Evolutionary conservation across 2,888 invertebrate species (phyloP).

Genomic region (Oegoconia quadripuncta): DNA sequence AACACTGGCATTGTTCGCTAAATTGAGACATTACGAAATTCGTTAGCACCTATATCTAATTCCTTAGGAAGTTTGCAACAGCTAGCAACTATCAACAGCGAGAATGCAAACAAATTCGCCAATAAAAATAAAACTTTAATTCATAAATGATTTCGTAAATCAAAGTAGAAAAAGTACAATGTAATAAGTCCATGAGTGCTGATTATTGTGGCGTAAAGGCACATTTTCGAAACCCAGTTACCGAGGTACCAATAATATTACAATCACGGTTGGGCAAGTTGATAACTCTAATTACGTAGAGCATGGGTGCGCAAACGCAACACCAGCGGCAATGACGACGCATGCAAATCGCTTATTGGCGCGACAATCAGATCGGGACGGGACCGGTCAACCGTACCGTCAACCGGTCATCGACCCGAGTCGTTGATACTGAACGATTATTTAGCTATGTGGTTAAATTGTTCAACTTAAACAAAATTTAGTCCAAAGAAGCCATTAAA

Average conservation of each 20-base stretch:
- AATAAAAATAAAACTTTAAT: too few species aligned
- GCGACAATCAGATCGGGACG: conserved; percentile 74
- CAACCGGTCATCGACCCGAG: conserved; percentile 59
- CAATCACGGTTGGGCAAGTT: conserved; percentile 35
- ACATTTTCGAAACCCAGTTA: conserved; percentile 20
- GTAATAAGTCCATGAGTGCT: too few species aligned
- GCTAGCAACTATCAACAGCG: too few species aligned
- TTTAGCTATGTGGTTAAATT: too few species aligned
- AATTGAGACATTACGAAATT: conserved; percentile 8
- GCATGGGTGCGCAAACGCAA: conserved; percentile 60
- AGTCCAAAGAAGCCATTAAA: too few species aligned
- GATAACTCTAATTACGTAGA: conserved; percentile 51
- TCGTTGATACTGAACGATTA: conserved; percentile 38
- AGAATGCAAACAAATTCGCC: too few species aligned
- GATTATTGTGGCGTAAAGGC: too few species aligned
- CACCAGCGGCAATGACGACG: conserved; percentile 34
- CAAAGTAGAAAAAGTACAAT: too few species aligned
- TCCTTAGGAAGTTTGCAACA: neutral
- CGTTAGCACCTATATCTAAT: conserved; percentile 7
- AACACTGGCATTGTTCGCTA: conserved; percentile 14
- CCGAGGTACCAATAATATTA: conserved; percentile 8
- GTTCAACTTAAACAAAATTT: too few species aligned
- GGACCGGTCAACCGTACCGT: conserved; percentile 63
- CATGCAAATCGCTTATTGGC: conserved; percentile 73
- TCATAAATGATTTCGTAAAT: too few species aligned